These are phyloP conservation scores for Ridgeia piscesae DNA, from an alignment of 1,140 invertebrate species.

Conservation along the genomic window DNA sequence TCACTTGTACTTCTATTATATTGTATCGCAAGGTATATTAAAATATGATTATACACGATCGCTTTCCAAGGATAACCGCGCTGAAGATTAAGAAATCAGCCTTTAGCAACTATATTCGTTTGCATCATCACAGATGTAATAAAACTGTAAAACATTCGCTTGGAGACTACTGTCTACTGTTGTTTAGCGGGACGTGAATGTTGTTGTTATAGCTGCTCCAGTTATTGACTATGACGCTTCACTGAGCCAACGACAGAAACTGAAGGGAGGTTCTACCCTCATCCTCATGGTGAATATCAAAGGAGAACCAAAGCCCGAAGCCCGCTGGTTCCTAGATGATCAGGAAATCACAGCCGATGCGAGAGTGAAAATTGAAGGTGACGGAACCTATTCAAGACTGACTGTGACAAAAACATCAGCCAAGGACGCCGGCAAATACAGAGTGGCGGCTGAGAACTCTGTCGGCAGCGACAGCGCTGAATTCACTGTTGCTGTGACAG, in stretches of 20 bases:
- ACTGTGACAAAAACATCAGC: slow-evolving; percentile 77
- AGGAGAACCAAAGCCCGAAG: slow-evolving; percentile 78
- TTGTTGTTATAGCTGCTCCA: slow-evolving; percentile 16
- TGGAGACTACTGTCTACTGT: too few relatives aligned
- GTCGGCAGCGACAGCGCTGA: slow-evolving; percentile 73
- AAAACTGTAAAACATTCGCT: not conserved
- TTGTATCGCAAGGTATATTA: too few relatives aligned
- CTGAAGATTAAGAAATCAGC: not conserved
- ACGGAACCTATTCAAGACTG: slow-evolving; percentile 27
- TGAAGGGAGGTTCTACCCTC: slow-evolving; percentile 43
- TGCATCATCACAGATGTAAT: not conserved
- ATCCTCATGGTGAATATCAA: slow-evolving; percentile 69
- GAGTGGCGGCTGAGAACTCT: slow-evolving; percentile 74
- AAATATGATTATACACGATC: too few relatives aligned
- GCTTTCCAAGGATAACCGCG: too few relatives aligned
- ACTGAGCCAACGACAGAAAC: slow-evolving; percentile 41
- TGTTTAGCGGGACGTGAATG: not conserved
- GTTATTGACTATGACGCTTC: slow-evolving; percentile 33
- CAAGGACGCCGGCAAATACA: slow-evolving; percentile 83
- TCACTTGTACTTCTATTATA: too few relatives aligned
- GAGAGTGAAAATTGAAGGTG: not conserved
- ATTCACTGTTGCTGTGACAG: slow-evolving; percentile 29
- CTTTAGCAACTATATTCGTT: too few relatives aligned
- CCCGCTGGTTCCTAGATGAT: slow-evolving; percentile 82
- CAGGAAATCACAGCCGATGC: slow-evolving; percentile 16